Base-by-base conservation (phyloP, 1,140 invertebrate genomes). In the Drosophila nannoptera region DNA sequence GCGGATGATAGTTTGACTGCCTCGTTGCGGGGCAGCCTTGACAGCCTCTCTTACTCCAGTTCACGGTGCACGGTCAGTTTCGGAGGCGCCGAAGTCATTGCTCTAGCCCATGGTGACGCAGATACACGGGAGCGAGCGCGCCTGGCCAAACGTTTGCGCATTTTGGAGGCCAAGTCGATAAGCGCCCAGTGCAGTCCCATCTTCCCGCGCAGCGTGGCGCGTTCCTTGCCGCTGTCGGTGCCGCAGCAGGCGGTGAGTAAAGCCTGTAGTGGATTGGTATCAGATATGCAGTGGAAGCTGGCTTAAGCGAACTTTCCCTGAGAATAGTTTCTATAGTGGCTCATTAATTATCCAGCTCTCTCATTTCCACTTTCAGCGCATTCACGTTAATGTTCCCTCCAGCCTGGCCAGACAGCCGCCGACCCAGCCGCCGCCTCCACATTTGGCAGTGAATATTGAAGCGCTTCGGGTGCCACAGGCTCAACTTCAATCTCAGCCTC, bases 161-260 rank as follows among this genome's bases (percentile, higher is more conserved):
- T 89, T 9, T 68, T 89, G 29, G 88, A 89, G 49, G 88, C 88
- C 11, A 88, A 87, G 40, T 89, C 88, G 5, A 89, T 89, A 5
- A 89, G 88, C 35, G 88, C 88, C 29, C 88, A 89, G 54, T 89
- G 88, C 45, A 89, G 88, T 50, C 88, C 88, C 42, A 80, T 88
- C 38, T 82, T 89, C 43, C 83, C 83, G 29, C 75, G 87, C 53
- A 87, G 87, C 50, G 70, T 81, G 64, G 77, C 59, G 33, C 73
- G 84, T 6, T 62, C 75, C 1, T 66, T 84, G 56, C 69, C 69
- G 31, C 32, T 84, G 63, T 81, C 76, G 11, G 29, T 52, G 55
- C 78, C 77, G 5, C 84, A 83, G 40, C 84, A 87, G 40, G 78
- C 69, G 63, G 82, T 86, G 35, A 86, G 78, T 77, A 46, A 33